Evolutionary conservation across 2,888 invertebrate species (phyloP).

Genomic region (Thereva unica): DNA sequence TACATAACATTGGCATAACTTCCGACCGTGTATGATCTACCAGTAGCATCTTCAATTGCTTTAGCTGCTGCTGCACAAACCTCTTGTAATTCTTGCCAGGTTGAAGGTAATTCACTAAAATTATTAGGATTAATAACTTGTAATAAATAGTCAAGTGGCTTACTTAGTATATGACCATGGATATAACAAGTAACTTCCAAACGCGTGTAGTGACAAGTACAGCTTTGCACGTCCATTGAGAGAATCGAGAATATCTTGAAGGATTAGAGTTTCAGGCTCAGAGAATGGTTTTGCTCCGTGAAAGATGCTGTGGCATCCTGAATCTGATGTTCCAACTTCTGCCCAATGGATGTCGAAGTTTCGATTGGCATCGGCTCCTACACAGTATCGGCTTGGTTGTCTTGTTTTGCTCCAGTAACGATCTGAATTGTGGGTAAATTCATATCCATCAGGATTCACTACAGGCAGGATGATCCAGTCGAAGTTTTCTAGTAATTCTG

Average conservation of each 20-base stretch:
- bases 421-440: constrained; percentile 59
- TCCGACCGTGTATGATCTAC: constrained; percentile 56
- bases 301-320: constrained; percentile 64
- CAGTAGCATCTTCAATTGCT: constrained; percentile 53
- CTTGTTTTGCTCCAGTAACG: constrained; percentile 72
- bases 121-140: not conserved
- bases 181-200: constrained; percentile 69
- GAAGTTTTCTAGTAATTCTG: constrained; percentile 61
- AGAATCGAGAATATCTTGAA: constrained; percentile 54
- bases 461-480: constrained; percentile 71
- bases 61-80: constrained; percentile 53
- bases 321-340: constrained; percentile 57
- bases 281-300: constrained; percentile 68
- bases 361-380: constrained; percentile 75
- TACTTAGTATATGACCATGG: constrained; percentile 69
- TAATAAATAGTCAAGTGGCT: constrained; percentile 31
- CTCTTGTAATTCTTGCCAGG: constrained; percentile 56
- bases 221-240: constrained; percentile 57
- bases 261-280: constrained; percentile 66
- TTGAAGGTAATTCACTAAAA: constrained; percentile 55
- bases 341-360: constrained; percentile 76
- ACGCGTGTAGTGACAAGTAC: constrained; percentile 78
- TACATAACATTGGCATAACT: constrained; percentile 60
- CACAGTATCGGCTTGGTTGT: constrained; percentile 61
- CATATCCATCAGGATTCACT: constrained; percentile 75